Evolutionary conservation across 2,888 invertebrate species (phyloP).

Genomic region (Drosophila buzzatii): DNA sequence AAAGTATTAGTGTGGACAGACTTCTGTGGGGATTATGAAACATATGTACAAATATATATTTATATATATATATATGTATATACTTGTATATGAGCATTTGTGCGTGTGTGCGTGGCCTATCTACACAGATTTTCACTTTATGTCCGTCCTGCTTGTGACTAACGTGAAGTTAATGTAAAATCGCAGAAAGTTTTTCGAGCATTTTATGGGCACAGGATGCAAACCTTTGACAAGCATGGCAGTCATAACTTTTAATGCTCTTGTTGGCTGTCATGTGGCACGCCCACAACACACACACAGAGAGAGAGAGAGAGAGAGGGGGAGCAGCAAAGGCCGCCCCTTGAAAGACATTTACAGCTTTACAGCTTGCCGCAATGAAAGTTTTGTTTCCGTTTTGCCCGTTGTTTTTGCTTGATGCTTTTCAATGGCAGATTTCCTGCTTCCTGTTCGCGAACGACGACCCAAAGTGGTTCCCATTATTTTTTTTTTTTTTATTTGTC

Average conservation of each 20-base stretch:
- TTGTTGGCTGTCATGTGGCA: slow-evolving; percentile 64
- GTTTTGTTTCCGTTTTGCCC: slow-evolving; percentile 40
- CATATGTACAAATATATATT: slow-evolving; percentile 6
- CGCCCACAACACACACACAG: slow-evolving; percentile 20
- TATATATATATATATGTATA: not conserved
- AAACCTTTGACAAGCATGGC: slow-evolving; percentile 73
- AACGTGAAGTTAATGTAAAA: slow-evolving; percentile 51
- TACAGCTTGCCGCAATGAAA: slow-evolving; percentile 75
- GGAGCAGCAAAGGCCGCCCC: not conserved
- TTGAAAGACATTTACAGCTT: slow-evolving; percentile 62
- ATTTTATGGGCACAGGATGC: slow-evolving; percentile 49
- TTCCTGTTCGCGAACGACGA: slow-evolving; percentile 41
- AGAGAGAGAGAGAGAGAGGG: not conserved
- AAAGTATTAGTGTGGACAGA: slow-evolving; percentile 9
- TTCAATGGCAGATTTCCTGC: slow-evolving; percentile 72
- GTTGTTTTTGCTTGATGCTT: slow-evolving; percentile 69
- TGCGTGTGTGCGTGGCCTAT: slow-evolving; percentile 25
- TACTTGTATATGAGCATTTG: not conserved
- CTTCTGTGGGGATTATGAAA: slow-evolving; percentile 15
- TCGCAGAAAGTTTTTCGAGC: slow-evolving; percentile 49
- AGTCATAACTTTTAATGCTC: slow-evolving; percentile 72
- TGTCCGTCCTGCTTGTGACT: slow-evolving; percentile 36
- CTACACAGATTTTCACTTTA: slow-evolving; percentile 57
- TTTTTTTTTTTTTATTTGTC: not conserved
- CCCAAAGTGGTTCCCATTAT: slow-evolving; percentile 36